Conservation (phyloP, 2,113 vertebrate species). For the Ornithorhynchus anatinus region DNA sequence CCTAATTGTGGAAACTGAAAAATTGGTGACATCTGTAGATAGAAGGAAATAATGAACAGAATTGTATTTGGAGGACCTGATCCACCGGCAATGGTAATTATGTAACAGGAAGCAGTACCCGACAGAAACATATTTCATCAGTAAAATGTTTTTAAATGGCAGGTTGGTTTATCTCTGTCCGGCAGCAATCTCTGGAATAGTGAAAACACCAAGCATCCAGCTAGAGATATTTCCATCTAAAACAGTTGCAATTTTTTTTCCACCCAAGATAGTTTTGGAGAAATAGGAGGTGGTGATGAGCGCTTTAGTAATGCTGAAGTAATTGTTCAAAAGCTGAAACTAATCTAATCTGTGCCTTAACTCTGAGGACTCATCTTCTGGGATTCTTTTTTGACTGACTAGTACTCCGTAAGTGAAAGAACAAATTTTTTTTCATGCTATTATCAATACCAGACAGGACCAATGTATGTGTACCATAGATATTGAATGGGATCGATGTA, state of each 20-base stretch:
- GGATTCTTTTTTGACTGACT: too few relatives aligned
- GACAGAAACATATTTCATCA: neutral
- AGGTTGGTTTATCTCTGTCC: neutral
- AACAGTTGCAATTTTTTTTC: neutral
- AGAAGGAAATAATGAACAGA: neutral
- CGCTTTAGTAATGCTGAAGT: too few relatives aligned
- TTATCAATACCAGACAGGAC: too few relatives aligned
- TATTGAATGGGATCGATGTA: too few relatives aligned
- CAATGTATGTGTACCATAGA: too few relatives aligned
- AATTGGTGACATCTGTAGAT: neutral
- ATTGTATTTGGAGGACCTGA: neutral
- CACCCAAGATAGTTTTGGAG: neutral
- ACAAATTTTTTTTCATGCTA: too few relatives aligned
- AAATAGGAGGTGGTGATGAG: neutral
- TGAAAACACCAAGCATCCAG: neutral
- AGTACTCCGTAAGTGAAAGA: too few relatives aligned
- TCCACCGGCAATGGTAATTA: neutral
- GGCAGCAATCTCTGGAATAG: neutral
- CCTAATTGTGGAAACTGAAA: neutral
- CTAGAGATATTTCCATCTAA: neutral
- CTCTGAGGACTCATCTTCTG: too few relatives aligned
- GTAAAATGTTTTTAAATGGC: neutral
- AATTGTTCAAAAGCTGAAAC: too few relatives aligned
- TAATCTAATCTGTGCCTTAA: too few relatives aligned
- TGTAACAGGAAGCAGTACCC: neutral